Evolutionary conservation across 2,797 vertebrate genomes (phyloP).

Genomic region (Myotis planiceps): DNA sequence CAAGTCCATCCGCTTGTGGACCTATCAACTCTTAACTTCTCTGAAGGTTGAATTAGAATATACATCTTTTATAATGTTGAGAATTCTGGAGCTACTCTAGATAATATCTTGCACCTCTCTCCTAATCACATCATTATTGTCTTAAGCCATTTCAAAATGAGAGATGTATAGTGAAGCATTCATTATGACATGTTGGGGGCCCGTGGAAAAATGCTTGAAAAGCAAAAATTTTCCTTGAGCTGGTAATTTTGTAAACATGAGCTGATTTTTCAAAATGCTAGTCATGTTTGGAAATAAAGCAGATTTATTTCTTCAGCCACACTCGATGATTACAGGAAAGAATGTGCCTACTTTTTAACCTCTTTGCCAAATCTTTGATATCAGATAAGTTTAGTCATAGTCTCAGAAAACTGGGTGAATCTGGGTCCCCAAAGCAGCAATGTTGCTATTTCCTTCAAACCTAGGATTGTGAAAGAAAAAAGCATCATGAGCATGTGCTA

Average conservation of each 20-base stretch:
- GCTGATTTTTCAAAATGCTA: conserved; percentile 28
- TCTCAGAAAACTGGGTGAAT: conserved; percentile 22
- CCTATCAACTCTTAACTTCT: not conserved
- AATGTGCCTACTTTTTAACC: not conserved
- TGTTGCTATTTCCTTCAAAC: not conserved
- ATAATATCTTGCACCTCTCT: not conserved
- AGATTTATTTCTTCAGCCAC: conserved; percentile 31
- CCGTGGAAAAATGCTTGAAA: not conserved
- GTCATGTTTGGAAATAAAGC: conserved; percentile 36
- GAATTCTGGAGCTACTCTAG: not conserved
- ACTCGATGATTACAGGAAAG: conserved; percentile 45
- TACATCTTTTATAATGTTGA: not conserved
- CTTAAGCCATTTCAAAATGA: not conserved
- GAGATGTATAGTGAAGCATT: not conserved
- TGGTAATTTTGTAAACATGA: conserved; percentile 1
- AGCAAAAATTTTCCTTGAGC: conserved; percentile 39
- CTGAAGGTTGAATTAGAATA: not conserved
- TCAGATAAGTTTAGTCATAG: conserved; percentile 14
- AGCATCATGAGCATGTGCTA: not conserved
- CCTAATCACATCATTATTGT: not conserved
- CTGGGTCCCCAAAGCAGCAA: not conserved
- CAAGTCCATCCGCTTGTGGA: not conserved
- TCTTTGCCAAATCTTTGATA: conserved; percentile 39
- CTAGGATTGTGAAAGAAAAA: not conserved
- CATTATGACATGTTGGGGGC: not conserved